phyloP scores from a whole-genome alignment of 2,888 invertebrate genomes.

The Drosophila atroscutellata region DNA sequence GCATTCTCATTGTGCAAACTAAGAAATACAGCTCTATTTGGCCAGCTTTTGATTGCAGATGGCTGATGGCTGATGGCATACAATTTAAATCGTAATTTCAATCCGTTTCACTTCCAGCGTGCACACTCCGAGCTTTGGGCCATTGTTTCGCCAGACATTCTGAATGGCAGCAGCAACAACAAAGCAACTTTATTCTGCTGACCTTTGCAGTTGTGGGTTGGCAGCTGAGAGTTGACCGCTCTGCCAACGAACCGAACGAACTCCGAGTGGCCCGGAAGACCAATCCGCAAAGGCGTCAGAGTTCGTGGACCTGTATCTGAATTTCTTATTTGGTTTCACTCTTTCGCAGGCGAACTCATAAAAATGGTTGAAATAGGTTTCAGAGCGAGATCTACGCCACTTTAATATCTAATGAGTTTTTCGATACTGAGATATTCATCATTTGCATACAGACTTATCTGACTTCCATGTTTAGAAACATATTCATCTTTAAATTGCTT shows the following conservation, averaged over 20 bases:
- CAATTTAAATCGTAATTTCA: constrained; percentile 69
- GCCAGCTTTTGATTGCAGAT: constrained; percentile 41
- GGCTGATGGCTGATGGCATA: constrained; percentile 42
- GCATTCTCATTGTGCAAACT: constrained; percentile 23
- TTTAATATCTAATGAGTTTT: background rate
- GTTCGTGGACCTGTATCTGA: constrained; percentile 59
- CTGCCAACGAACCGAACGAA: constrained; percentile 32
- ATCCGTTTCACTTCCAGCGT: constrained; percentile 48
- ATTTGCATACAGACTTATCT: background rate
- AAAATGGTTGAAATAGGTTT: background rate
- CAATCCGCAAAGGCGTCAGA: constrained; percentile 55
- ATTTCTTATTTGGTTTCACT: constrained; percentile 1
- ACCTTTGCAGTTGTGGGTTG: constrained; percentile 39
- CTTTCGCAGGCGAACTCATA: background rate
- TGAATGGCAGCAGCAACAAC: constrained; percentile 44
- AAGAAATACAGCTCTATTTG: constrained; percentile 63
- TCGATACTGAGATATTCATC: background rate
- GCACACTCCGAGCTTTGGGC: constrained; percentile 42
- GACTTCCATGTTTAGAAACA: background rate
- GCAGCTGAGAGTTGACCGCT: constrained; percentile 21
- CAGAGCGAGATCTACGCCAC: background rate
- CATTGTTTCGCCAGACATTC: constrained; percentile 59
- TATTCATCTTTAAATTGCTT: background rate
- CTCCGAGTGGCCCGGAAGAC: constrained; percentile 54
- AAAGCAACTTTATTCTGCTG: constrained; percentile 42